phyloP scores from a whole-genome alignment of 2,888 invertebrate genomes.

The Phasia obesa region DNA sequence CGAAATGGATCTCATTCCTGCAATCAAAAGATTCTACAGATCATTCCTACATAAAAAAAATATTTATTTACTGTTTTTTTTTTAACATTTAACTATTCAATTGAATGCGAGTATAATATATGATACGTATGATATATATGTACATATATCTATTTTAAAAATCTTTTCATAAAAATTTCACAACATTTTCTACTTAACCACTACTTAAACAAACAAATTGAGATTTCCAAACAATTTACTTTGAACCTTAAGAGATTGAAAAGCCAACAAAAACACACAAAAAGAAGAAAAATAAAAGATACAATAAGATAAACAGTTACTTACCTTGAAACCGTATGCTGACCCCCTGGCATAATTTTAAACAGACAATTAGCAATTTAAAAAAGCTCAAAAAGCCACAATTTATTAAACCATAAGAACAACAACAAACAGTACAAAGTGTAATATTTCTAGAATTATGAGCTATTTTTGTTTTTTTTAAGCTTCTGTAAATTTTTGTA shows the following conservation, averaged over 20 bases:
- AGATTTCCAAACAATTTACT: conserved; percentile 61
- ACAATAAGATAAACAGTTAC: conserved; percentile 30
- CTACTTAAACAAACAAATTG: conserved; percentile 29
- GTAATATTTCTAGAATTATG: conserved; percentile 44
- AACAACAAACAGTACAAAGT: conserved; percentile 13
- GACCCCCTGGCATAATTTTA: conserved; percentile 65
- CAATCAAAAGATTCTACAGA: no score
- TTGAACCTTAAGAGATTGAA: conserved; percentile 48
- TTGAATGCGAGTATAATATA: no score
- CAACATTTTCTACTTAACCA: not conserved
- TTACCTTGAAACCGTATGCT: conserved; percentile 65
- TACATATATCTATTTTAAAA: not conserved
- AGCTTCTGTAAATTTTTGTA: conserved; percentile 22
- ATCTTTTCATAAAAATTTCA: not conserved
- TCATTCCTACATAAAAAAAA: no score
- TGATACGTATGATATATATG: not conserved
- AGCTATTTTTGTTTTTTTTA: conserved; percentile 23
- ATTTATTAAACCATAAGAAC: conserved; percentile 22
- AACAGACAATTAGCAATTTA: conserved; percentile 39
- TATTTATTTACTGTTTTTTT: not conserved
- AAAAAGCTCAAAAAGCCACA: conserved; percentile 33
- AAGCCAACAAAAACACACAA: not conserved
- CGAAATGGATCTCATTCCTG: no score
- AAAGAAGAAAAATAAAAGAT: conserved; percentile 10
- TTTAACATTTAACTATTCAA: not conserved